phyloP scores from a whole-genome alignment of 2,797 vertebrate genomes.

The Trichosurus vulpecula region DNA sequence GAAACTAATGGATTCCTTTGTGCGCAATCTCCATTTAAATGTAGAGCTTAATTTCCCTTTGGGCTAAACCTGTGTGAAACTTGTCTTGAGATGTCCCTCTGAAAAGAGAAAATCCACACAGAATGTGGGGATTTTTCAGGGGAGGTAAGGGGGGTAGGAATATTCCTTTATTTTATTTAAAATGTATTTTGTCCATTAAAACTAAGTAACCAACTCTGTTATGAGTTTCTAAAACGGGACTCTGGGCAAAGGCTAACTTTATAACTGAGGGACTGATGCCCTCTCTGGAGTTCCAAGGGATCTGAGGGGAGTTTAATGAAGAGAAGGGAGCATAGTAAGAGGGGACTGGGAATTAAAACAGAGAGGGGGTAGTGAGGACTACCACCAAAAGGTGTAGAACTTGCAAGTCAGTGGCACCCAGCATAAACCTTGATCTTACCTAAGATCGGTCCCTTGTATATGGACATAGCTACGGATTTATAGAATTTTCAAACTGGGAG shows the following conservation, averaged over 20 bases:
- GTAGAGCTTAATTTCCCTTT: conserved; percentile 89
- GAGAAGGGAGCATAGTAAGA: not conserved
- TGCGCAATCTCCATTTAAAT: conserved; percentile 89
- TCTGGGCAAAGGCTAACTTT: conserved; percentile 31
- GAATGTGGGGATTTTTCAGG: conserved; percentile 76
- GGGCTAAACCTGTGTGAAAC: conserved; percentile 88
- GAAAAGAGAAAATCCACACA: conserved; percentile 78
- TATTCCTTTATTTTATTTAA: conserved; percentile 86
- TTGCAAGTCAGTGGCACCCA: not conserved
- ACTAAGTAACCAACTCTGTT: conserved; percentile 64
- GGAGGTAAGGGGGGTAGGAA: conserved; percentile 45
- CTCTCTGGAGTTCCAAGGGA: not conserved
- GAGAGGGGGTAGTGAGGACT: not conserved
- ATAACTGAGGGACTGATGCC: conserved; percentile 46
- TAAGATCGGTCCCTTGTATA: not conserved
- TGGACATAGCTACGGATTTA: not conserved
- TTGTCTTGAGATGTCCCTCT: conserved; percentile 86
- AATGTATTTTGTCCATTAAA: conserved; percentile 82
- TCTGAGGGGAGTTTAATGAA: not conserved
- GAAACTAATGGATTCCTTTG: conserved; percentile 89
- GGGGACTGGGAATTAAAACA: not conserved
- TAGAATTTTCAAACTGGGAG: not conserved
- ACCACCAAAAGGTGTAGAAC: not conserved
- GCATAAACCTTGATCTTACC: not conserved
- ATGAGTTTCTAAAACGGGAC: conserved; percentile 32